These are phyloP conservation scores for Peromyscus maniculatus DNA, from an alignment of 2,113 vertebrate genomes.

Conservation along the genomic window DNA sequence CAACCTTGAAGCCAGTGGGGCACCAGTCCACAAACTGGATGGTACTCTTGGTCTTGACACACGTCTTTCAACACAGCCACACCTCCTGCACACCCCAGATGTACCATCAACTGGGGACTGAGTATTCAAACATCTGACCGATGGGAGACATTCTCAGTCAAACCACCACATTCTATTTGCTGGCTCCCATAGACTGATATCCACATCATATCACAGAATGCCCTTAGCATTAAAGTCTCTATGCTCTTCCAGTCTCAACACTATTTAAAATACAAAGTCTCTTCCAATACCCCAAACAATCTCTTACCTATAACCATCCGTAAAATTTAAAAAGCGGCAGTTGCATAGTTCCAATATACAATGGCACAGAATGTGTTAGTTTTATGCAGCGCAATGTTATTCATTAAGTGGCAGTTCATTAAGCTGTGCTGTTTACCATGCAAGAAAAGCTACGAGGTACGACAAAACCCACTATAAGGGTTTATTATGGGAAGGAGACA, in stretches of 20 bases:
- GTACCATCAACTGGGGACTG: not conserved
- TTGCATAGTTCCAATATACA: not conserved
- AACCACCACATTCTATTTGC: not conserved
- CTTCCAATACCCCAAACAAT: not conserved
- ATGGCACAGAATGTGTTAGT: not conserved
- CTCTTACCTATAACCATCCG: not conserved
- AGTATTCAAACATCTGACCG: not conserved
- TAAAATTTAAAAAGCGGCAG: not conserved
- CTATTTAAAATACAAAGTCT: not conserved
- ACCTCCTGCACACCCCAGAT: not conserved
- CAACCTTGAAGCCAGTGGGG: conserved; percentile 94
- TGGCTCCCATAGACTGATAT: not conserved
- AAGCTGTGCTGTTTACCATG: no score
- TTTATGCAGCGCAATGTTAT: no score
- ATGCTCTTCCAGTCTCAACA: not conserved
- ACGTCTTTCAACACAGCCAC: not conserved
- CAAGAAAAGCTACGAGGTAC: no score
- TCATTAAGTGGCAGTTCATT: no score
- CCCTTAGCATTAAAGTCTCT: not conserved
- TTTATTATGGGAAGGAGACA: no score
- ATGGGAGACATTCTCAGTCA: not conserved
- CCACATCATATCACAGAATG: not conserved
- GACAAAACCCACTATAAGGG: no score
- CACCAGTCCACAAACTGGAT: conserved; percentile 96
- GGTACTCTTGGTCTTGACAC: conserved; percentile 92